Evolutionary conservation across 2,797 vertebrate genomes (phyloP).

Genomic region (Acrossocheilus fasciatus): DNA sequence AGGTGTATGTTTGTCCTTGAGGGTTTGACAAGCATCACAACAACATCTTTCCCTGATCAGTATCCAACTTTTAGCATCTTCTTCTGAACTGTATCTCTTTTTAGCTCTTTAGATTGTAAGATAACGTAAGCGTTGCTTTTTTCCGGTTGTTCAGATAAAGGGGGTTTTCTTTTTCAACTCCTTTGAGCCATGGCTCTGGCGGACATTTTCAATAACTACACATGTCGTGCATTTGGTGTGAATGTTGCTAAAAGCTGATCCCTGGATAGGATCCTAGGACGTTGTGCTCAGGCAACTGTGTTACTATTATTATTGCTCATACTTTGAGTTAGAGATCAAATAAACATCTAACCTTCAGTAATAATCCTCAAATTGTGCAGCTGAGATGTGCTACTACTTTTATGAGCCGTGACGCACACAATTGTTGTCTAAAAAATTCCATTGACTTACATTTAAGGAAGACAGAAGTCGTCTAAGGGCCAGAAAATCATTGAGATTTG

Average conservation of each 20-base stretch:
- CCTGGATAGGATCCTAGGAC: not conserved
- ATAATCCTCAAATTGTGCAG: not conserved
- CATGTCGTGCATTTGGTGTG: not conserved
- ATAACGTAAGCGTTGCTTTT: not conserved
- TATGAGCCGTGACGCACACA: not conserved
- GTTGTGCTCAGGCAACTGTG: not conserved
- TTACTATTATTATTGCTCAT: not conserved
- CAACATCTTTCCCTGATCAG: not conserved
- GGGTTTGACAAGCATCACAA: not conserved
- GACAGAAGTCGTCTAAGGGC: not conserved
- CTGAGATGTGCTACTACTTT: not conserved
- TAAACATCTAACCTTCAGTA: not conserved
- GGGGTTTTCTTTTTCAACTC: not conserved
- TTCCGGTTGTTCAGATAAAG: slow-evolving; percentile 2
- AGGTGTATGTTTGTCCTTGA: not conserved
- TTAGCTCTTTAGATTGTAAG: not conserved
- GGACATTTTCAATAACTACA: not conserved
- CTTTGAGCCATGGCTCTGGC: not conserved
- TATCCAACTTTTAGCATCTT: not conserved
- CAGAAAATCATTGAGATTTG: not conserved
- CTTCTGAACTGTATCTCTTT: slow-evolving; percentile 6
- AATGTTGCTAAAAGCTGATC: slow-evolving; percentile 21
- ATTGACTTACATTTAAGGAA: not conserved
- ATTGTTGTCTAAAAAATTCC: not conserved
- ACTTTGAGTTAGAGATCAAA: not conserved